phyloP scores from a whole-genome alignment of 2,888 invertebrate species.

The Ormyrus rosae region DNA sequence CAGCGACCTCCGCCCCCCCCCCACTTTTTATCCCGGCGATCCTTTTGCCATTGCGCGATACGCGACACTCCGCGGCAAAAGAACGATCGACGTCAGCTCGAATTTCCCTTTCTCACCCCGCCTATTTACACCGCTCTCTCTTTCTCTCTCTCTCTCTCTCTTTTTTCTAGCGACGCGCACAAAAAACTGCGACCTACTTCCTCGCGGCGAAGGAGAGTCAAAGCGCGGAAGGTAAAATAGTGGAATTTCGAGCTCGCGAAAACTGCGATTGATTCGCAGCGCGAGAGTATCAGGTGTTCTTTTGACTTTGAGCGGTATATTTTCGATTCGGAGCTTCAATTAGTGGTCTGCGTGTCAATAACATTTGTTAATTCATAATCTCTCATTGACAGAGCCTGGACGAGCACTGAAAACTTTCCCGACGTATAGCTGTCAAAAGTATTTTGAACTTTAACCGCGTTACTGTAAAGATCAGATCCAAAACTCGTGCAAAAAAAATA shows the following conservation, averaged over 20 bases:
- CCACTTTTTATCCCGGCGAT: constrained; percentile 25
- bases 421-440: constrained; percentile 24
- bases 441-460: constrained; percentile 10
- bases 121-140: constrained; percentile 14
- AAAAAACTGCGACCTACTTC: background rate
- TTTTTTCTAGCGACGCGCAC: background rate
- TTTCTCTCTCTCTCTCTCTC: background rate
- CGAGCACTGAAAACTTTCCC: constrained; percentile 12
- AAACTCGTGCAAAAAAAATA: constrained; percentile 20
- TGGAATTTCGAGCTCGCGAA: no score
- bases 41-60: constrained; percentile 39
- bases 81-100: constrained; percentile 45
- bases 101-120: constrained; percentile 42
- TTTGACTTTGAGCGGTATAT: no score
- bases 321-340: no score
- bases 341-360: no score
- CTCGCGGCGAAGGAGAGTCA: no score
- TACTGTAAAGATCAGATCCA: background rate
- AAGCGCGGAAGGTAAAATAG: no score
- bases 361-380: no score
- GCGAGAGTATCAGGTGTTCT: no score
- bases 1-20: constrained; percentile 43
- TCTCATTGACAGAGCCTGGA: background rate
- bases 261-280: background rate
- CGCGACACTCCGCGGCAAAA: constrained; percentile 18